Base-by-base conservation (phyloP, 2,113 vertebrate species). In the Ginglymostoma cirratum region DNA sequence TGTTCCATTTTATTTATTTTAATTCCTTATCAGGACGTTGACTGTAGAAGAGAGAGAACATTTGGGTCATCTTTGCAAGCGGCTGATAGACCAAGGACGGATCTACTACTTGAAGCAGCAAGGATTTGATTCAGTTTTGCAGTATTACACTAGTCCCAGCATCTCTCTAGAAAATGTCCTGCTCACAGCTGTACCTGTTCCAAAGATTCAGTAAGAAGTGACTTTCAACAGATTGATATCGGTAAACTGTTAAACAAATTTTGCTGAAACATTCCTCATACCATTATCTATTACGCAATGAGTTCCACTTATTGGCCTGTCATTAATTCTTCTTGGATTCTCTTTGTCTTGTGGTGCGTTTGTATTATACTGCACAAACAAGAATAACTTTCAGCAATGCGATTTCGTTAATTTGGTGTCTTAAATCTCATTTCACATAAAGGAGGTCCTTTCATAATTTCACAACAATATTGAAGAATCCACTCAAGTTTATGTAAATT, bases 81-180 rank as follows among this genome's bases (percentile, higher is more conserved):
- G 96, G 96, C 97, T 99, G 96, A 99, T 99, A 30, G 98, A 99
- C 96, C 96, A 97, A 0, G 99, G 99, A 15, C 97, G 99, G 83
- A 67, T 98, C 0, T 95, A 98, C 85, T 99, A 98, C 96, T 98
- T 99, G 96, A 96, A 97, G 8, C 97, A 97, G 3, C 97, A 96
- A 86, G 98, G 99, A 1, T 99, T 98, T 96, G 72, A 55, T 87
- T 96, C 98, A 86, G 96, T 93, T 7, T 97, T 99, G 86, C 98
- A 97, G 19, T 97, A 97, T 52, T 99, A 99, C 10, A 98, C 97
- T 17, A 97, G 97, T 69, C 34, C 97, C 61, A 96, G 97, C 24
- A 97, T 99, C 96, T 99, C 99, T 38, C 97, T 99, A 97, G 99
- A 99, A 97, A 99, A 99, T 34, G 98, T 99, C 21, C 96, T 99